A percentile compares a stretch with the other conserved stretches of the same genome.
These are phyloP conservation scores for Chrysocyon brachyurus DNA, from an alignment of 2,797 vertebrate species.

Conservation along the genomic window DNA sequence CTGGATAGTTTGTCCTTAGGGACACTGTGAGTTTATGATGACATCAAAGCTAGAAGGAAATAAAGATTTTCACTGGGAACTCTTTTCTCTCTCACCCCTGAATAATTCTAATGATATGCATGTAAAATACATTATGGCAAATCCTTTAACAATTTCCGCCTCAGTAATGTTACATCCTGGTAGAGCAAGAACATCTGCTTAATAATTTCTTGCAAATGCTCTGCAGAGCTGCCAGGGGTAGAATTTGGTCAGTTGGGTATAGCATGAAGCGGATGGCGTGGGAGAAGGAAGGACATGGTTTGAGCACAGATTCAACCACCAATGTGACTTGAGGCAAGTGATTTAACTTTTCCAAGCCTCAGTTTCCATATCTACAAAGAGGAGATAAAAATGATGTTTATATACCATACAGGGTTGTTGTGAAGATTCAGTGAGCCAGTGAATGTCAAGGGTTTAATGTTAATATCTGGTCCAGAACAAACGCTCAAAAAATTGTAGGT, in stretches of 20 bases:
- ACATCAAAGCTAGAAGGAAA: conserved; percentile 84
- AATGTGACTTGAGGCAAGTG: not conserved
- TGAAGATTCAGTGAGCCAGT: not conserved
- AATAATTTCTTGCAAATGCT: conserved; percentile 83
- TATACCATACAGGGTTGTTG: not conserved
- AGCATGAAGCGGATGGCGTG: not conserved
- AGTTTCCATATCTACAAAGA: conserved; percentile 35
- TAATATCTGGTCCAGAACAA: not conserved
- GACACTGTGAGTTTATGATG: conserved; percentile 80
- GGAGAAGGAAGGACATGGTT: conserved; percentile 36
- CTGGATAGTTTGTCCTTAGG: conserved; percentile 59
- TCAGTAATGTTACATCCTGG: conserved; percentile 82
- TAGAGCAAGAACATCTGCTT: conserved; percentile 87
- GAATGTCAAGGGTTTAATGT: not conserved
- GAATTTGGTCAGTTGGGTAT: conserved; percentile 60
- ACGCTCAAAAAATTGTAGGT: not conserved
- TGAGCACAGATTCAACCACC: not conserved
- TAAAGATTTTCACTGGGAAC: conserved; percentile 75
- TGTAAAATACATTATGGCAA: conserved; percentile 87
- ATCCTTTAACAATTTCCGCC: conserved; percentile 83
- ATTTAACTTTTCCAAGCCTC: not conserved
- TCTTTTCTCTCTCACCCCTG: conserved; percentile 76
- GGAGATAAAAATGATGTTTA: not conserved
- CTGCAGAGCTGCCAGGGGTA: conserved; percentile 74
- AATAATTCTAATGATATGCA: conserved; percentile 81